Conservation (phyloP, 2,888 invertebrate genomes). For the Galerucella calmariensis region DNA sequence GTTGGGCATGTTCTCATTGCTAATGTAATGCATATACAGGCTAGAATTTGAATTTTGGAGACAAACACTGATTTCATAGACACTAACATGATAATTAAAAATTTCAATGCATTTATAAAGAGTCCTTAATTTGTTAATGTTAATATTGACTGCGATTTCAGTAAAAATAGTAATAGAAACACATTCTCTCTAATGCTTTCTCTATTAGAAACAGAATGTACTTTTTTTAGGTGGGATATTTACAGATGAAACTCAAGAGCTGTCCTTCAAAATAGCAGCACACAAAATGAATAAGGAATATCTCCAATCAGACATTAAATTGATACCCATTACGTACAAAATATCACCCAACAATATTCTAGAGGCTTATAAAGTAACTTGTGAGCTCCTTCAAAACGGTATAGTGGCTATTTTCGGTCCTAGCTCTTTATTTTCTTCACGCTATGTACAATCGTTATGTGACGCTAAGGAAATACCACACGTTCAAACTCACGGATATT, state of each 20-base stretch:
- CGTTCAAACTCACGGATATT: slow-evolving; percentile 73
- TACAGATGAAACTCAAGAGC: slow-evolving; percentile 47
- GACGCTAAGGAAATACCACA: slow-evolving; percentile 69
- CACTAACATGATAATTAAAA: too few relatives aligned
- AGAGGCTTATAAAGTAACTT: slow-evolving; percentile 43
- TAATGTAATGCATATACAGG: too few relatives aligned
- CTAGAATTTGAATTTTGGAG: too few relatives aligned
- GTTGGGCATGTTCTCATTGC: too few relatives aligned
- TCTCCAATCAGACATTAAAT: slow-evolving; percentile 37
- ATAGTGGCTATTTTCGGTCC: slow-evolving; percentile 76
- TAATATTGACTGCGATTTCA: too few relatives aligned
- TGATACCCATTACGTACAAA: slow-evolving; percentile 42
- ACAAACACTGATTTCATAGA: too few relatives aligned
- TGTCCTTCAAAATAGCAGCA: slow-evolving; percentile 48
- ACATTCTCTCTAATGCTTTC: too few relatives aligned
- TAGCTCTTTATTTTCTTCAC: slow-evolving; percentile 67
- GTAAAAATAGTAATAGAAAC: too few relatives aligned
- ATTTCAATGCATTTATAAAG: too few relatives aligned
- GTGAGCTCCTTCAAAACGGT: slow-evolving; percentile 62
- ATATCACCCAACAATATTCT: slow-evolving; percentile 47
- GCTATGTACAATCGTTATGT: slow-evolving; percentile 74
- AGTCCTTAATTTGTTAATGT: too few relatives aligned
- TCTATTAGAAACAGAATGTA: neutral
- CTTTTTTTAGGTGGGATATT: slow-evolving; percentile 50
- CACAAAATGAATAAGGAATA: slow-evolving; percentile 46